Evolutionary conservation across 2,797 vertebrate species (phyloP).

Genomic region (Eremophila alpestris): DNA sequence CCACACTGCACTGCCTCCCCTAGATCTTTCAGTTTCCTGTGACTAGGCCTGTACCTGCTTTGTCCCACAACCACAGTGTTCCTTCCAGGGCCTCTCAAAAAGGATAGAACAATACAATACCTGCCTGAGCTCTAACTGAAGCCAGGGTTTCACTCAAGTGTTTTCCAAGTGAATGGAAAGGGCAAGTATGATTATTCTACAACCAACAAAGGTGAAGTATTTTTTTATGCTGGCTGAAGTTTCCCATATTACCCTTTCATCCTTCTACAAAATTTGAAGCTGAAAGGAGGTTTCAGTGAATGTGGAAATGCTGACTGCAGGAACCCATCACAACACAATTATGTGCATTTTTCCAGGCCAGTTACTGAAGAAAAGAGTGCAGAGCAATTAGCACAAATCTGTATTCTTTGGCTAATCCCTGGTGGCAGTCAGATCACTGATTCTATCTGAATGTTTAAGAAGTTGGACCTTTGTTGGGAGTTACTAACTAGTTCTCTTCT

Average conservation of each 20-base stretch:
- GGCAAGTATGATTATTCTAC: not conserved
- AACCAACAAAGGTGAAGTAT: not conserved
- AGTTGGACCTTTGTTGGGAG: not conserved
- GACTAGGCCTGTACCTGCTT: not conserved
- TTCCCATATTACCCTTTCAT: not conserved
- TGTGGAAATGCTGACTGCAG: not conserved
- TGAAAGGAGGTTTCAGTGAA: not conserved
- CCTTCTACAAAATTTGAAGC: not conserved
- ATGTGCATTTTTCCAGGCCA: slow-evolving; percentile 33
- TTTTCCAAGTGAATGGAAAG: not conserved
- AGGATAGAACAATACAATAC: not conserved
- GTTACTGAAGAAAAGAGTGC: not conserved
- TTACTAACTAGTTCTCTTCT: not conserved
- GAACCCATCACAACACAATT: not conserved
- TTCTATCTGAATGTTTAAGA: not conserved
- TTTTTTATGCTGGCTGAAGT: not conserved
- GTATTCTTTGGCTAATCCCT: slow-evolving; percentile 8
- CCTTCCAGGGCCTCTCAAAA: not conserved
- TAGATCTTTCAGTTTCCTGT: not conserved
- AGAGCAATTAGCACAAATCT: slow-evolving; percentile 20
- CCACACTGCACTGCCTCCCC: not conserved
- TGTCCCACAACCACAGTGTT: not conserved
- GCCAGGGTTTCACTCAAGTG: not conserved
- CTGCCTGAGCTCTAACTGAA: not conserved
- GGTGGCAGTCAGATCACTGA: not conserved